phyloP scores from a whole-genome alignment of 2,888 invertebrate species.

The Lasioglossum lativentre region DNA sequence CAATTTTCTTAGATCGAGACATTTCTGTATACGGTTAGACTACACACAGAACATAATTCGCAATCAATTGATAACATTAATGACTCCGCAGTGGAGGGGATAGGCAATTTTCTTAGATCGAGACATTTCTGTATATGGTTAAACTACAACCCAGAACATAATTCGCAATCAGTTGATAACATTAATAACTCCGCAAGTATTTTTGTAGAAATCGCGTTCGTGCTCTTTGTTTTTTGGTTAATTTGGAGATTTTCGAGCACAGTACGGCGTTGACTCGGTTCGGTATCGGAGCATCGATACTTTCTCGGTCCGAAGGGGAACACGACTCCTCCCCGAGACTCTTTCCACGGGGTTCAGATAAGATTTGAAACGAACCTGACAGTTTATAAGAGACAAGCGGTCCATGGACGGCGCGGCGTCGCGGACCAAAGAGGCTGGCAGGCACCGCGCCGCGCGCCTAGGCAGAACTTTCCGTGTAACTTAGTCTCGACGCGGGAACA shows the following conservation, averaged over 20 bases:
- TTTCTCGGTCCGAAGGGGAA: not conserved
- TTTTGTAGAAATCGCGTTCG: no score
- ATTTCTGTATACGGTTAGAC: no score
- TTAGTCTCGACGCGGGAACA: constrained; percentile 74
- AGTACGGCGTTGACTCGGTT: not conserved
- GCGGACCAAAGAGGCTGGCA: constrained; percentile 43
- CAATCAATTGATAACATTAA: no score
- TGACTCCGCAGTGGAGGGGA: no score
- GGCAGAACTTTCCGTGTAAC: constrained; percentile 75
- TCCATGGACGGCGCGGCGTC: constrained; percentile 19
- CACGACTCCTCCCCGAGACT: constrained; percentile 21
- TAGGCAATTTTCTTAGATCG: no score
- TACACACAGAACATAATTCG: no score
- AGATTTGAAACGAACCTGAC: constrained; percentile 56
- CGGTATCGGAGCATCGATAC: constrained; percentile 18
- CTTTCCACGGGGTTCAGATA: constrained; percentile 49
- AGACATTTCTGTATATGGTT: no score
- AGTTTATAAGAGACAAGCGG: constrained; percentile 58
- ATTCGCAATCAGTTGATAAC: no score
- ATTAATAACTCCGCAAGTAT: no score
- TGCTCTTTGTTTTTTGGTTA: not conserved
- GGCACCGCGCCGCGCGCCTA: not conserved
- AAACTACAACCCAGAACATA: no score
- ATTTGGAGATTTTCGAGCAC: not conserved
- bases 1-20: no score